Percentiles rank a stretch among this genome's conserved stretches.
Conservation (phyloP, 2,113 vertebrate species). For the Macheiramphus alcinus region DNA sequence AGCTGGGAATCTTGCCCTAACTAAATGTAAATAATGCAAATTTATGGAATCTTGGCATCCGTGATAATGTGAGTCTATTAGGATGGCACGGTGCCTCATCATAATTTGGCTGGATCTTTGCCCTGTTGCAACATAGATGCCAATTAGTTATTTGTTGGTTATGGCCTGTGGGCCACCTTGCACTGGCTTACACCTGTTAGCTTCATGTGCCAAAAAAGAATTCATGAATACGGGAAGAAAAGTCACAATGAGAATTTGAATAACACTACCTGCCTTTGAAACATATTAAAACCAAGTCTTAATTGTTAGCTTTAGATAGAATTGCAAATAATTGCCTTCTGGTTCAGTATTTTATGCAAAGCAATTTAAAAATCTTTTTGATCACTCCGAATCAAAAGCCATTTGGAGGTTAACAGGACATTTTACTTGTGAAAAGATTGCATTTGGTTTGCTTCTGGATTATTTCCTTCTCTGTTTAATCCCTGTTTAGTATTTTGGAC, state of each 20-base stretch:
- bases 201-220: neutral
- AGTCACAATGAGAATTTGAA: neutral
- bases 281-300: neutral
- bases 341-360: neutral
- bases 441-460: neutral
- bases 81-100: neutral
- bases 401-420: neutral
- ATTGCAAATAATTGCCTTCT: neutral
- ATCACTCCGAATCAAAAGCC: neutral
- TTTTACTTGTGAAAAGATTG: neutral
- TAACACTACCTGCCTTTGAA: neutral
- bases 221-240: neutral
- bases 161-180: slow-evolving; percentile 31
- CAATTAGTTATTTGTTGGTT: slow-evolving; percentile 36
- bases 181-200: neutral
- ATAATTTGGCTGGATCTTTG: slow-evolving; percentile 31
- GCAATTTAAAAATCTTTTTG: neutral
- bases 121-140: neutral
- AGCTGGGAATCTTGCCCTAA: slow-evolving; percentile 21
- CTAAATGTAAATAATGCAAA: slow-evolving; percentile 42
- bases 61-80: neutral
- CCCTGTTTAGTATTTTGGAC: neutral
- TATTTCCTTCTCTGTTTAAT: neutral
- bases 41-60: slow-evolving; percentile 17
- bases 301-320: neutral